A percentile compares a stretch with the other conserved stretches of the same genome.
These are phyloP conservation scores for Gopherus flavomarginatus DNA, from an alignment of 2,113 vertebrate species.

Conservation along the genomic window DNA sequence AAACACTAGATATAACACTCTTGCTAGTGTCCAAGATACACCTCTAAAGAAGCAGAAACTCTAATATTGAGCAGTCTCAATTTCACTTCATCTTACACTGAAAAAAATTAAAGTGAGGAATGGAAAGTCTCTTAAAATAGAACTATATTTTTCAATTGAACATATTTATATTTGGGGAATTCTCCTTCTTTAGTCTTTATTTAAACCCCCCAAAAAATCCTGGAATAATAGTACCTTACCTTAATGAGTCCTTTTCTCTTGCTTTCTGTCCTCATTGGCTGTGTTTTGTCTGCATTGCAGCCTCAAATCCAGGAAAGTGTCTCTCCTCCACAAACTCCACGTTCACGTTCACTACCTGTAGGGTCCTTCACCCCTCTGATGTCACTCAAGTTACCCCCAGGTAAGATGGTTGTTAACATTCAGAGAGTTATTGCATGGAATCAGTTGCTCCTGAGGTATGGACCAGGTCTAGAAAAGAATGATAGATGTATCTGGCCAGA, in stretches of 20 bases:
- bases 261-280: conserved; percentile 18
- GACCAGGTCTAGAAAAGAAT: background rate
- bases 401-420: conserved; percentile 71
- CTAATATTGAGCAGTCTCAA: background rate
- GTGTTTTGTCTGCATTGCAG: conserved; percentile 73
- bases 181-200: background rate
- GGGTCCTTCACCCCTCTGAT: conserved; percentile 95
- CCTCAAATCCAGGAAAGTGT: conserved; percentile 93
- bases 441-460: background rate
- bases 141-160: background rate
- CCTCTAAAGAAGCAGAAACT: background rate
- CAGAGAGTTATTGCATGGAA: background rate
- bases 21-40: background rate
- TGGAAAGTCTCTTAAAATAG: background rate
- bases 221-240: background rate
- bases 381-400: conserved; percentile 94
- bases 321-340: conserved; percentile 94
- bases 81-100: background rate
- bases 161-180: background rate
- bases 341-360: conserved; percentile 96
- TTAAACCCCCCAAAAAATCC: background rate
- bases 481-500: background rate
- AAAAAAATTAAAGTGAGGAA: background rate
- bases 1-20: background rate
- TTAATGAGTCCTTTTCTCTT: background rate